Percentiles rank a stretch among this genome's conserved stretches.
These are phyloP conservation scores for Theonella swinhoei DNA, from an alignment of 37 sponge, comb jelly and placozoan genomes.

Conservation along the genomic window DNA sequence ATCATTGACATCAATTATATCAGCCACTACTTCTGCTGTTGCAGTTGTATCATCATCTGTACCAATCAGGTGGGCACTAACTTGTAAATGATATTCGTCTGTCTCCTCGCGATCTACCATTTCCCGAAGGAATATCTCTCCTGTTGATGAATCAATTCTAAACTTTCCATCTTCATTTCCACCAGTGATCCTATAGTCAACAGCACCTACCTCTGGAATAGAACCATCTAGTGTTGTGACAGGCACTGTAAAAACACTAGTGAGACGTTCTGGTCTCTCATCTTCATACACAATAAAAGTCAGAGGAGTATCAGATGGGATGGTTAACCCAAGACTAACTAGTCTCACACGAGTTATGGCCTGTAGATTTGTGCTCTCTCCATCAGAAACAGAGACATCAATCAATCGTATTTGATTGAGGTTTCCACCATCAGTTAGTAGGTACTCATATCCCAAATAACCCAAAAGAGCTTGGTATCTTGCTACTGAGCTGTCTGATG, in stretches of 20 bases:
- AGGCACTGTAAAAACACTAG: slow-evolving; percentile 18
- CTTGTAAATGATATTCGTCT: slow-evolving; percentile 39
- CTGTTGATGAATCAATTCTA: slow-evolving; percentile 35
- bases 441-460: slow-evolving; percentile 67
- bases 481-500: slow-evolving; percentile 18
- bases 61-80: slow-evolving; percentile 46
- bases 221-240: slow-evolving; percentile 40
- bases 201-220: slow-evolving; percentile 8
- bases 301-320: slow-evolving; percentile 10
- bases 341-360: slow-evolving; percentile 40
- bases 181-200: slow-evolving; percentile 32
- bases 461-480: slow-evolving; percentile 63
- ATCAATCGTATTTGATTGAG: slow-evolving; percentile 36
- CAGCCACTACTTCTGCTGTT: slow-evolving; percentile 42
- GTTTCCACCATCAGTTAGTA: slow-evolving; percentile 23
- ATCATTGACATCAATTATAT: slow-evolving; percentile 84
- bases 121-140: slow-evolving; percentile 57
- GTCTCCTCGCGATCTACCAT: slow-evolving; percentile 67
- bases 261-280: slow-evolving; percentile 52
- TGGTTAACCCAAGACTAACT: slow-evolving; percentile 12
- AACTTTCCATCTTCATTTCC: slow-evolving; percentile 60
- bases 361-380: slow-evolving; percentile 31
- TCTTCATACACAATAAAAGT: slow-evolving; percentile 64
- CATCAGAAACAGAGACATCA: slow-evolving; percentile 52
- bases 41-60: slow-evolving; percentile 45